Evolutionary conservation across 2,888 invertebrate species (phyloP).

Genomic region (Itoplectis maculator): DNA sequence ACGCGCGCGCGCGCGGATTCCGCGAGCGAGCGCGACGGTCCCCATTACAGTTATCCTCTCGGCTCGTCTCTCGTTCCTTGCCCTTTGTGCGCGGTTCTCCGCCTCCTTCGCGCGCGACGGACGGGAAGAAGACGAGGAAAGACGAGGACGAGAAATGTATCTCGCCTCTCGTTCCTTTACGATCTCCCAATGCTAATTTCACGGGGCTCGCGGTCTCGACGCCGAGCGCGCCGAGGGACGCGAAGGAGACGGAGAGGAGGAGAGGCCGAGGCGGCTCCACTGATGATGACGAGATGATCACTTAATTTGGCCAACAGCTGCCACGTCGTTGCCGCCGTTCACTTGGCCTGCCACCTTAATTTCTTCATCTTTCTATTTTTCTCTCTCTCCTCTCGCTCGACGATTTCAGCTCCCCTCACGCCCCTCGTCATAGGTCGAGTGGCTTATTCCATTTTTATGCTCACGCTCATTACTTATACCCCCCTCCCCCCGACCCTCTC

Average conservation of each 20-base stretch:
- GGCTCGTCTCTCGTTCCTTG: slow-evolving; percentile 52
- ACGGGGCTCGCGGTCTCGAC: slow-evolving; percentile 78
- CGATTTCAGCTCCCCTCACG: slow-evolving; percentile 49
- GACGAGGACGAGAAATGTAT: slow-evolving; percentile 22
- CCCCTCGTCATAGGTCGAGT: slow-evolving; percentile 26
- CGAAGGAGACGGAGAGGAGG: slow-evolving; percentile 43
- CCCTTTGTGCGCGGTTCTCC: no score
- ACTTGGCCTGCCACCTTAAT: slow-evolving; percentile 67
- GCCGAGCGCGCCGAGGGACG: slow-evolving; percentile 41
- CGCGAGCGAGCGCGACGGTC: slow-evolving; percentile 49
- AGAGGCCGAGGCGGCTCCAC: slow-evolving; percentile 79
- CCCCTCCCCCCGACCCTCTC: no score
- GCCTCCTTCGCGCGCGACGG: slow-evolving; percentile 38
- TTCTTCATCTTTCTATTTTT: slow-evolving; percentile 68
- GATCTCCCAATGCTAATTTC: slow-evolving; percentile 84
- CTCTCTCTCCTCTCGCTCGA: slow-evolving; percentile 55
- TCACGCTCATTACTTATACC: slow-evolving; percentile 2
- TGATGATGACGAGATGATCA: slow-evolving; percentile 85
- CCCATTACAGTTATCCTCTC: slow-evolving; percentile 58
- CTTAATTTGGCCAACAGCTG: slow-evolving; percentile 85
- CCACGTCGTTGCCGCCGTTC: slow-evolving; percentile 76
- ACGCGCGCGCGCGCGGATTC: slow-evolving; percentile 32
- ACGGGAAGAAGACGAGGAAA: slow-evolving; percentile 65
- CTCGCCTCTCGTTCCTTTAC: slow-evolving; percentile 77
- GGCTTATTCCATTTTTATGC: slow-evolving; percentile 8